Conservation (phyloP, 2,888 invertebrate species). For the Lithophane leautieri region DNA sequence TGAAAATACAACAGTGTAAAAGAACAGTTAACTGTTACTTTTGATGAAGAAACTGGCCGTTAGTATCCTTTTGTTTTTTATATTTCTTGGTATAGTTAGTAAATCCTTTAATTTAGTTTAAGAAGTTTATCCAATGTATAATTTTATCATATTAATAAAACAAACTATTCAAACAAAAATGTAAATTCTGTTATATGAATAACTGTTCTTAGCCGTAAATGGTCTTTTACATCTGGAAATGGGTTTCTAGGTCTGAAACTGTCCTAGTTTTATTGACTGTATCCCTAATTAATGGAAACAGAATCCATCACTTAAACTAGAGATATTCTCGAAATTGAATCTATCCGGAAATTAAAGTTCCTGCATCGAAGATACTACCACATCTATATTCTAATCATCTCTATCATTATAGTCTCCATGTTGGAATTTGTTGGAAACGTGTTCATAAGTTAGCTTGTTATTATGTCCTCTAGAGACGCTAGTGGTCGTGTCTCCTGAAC, state of each 20-base stretch:
- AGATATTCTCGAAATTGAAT: not conserved
- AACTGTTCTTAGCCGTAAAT: no score
- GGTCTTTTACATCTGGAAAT: not conserved
- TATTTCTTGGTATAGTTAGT: no score
- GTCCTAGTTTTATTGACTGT: not conserved
- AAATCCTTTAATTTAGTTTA: no score
- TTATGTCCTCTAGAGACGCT: constrained; percentile 9
- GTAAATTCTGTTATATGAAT: no score
- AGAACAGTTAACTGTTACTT: no score
- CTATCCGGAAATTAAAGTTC: constrained; percentile 20
- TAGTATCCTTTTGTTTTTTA: no score
- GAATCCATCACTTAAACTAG: not conserved
- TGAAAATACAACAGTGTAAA: no score
- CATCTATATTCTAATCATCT: constrained; percentile 28
- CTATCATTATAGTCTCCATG: constrained; percentile 18
- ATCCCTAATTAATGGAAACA: not conserved
- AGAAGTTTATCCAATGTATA: no score
- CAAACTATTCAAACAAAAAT: no score
- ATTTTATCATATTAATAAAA: no score
- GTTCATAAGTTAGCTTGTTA: constrained; percentile 38
- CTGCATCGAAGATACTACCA: not conserved
- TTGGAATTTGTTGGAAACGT: constrained; percentile 25
- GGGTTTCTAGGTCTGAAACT: not conserved
- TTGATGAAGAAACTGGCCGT: no score
- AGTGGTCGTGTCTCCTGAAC: not conserved